phyloP scores from a whole-genome alignment of 2,797 vertebrate species.

The Mormyrus hasselquistii region DNA sequence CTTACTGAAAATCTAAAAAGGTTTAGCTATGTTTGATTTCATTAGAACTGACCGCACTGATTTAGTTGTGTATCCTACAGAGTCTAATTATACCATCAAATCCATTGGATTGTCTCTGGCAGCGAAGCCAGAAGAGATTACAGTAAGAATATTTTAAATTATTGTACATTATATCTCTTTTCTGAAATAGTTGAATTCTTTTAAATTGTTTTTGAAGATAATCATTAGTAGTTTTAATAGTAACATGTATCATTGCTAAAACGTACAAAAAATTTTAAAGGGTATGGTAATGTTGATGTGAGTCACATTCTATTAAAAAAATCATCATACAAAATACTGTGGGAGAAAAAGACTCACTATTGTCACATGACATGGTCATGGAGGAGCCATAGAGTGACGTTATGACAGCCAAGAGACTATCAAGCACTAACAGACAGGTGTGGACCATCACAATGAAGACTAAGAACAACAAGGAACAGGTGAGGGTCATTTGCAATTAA shows the following conservation, averaged over 20 bases:
- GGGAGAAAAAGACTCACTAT: neutral
- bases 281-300: neutral
- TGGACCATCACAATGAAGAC: no score
- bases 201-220: neutral
- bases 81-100: slow-evolving; percentile 27
- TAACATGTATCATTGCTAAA: neutral
- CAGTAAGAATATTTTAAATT: slow-evolving; percentile 36
- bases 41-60: neutral
- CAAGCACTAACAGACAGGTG: neutral
- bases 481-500: no score
- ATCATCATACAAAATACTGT: neutral
- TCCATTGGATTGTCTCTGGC: slow-evolving; percentile 50
- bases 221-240: neutral
- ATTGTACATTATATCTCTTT: neutral
- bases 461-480: no score
- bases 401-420: neutral
- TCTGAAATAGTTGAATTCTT: neutral
- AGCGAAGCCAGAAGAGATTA: slow-evolving; percentile 29
- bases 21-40: neutral
- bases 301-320: neutral
- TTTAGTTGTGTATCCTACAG: neutral
- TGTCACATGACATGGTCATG: neutral
- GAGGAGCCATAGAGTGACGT: neutral
- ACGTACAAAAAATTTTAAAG: neutral
- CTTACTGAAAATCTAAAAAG: neutral